phyloP scores from a whole-genome alignment of 1,140 invertebrate species.

The Homalodisca vitripennis region DNA sequence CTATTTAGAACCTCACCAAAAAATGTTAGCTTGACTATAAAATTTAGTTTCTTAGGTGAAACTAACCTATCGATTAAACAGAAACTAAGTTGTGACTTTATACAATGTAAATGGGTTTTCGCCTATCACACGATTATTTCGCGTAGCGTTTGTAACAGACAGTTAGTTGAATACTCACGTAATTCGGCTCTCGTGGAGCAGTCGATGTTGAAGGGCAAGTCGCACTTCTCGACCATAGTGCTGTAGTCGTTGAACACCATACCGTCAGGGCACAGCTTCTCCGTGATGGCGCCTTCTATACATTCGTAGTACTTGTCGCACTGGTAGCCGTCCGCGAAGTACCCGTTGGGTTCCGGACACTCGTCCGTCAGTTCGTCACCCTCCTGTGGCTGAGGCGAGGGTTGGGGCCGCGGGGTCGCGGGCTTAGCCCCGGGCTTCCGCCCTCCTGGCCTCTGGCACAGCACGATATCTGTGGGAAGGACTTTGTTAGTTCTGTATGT shows the following conservation, averaged over 20 bases:
- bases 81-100: no score
- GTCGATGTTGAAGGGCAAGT: slow-evolving; percentile 83
- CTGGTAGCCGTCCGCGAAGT: slow-evolving; percentile 80
- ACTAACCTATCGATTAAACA: no score
- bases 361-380: slow-evolving; percentile 52
- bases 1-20: no score
- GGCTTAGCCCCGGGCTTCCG: not conserved
- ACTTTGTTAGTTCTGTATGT: no score
- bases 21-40: no score
- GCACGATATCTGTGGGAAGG: not conserved
- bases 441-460: not conserved
- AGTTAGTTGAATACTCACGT: slow-evolving; percentile 74
- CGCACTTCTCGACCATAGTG: slow-evolving; percentile 79
- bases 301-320: slow-evolving; percentile 92
- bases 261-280: slow-evolving; percentile 85
- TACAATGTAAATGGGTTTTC: no score
- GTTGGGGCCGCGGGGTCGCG: not conserved
- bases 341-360: slow-evolving; percentile 81
- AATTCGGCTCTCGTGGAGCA: slow-evolving; percentile 71
- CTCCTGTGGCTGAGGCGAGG: slow-evolving; percentile 31
- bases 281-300: slow-evolving; percentile 62
- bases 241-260: slow-evolving; percentile 88
- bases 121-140: no score
- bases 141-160: no score
- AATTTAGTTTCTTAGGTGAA: no score